Percentiles rank a stretch among this genome's conserved stretches.
Conservation (phyloP, 92 coral and sea anemone species). For the Epizoanthus stellaris region DNA sequence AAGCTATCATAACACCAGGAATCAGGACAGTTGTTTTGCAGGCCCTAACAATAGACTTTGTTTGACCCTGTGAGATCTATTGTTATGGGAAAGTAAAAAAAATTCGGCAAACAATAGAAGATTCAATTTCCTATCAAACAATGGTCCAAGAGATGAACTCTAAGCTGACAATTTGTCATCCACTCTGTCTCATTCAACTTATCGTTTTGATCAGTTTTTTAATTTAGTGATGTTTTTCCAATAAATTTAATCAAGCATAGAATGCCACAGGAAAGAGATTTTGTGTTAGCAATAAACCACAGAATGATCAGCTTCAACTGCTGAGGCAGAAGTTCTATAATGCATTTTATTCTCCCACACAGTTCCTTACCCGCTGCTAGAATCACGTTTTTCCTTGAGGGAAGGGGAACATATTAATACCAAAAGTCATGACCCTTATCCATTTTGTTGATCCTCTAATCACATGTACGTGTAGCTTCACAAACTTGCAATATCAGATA, state of each 20-base stretch:
- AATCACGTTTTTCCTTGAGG: background rate
- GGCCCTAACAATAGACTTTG: slow-evolving; percentile 21
- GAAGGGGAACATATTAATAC: background rate
- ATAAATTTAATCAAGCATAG: background rate
- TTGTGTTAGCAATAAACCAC: background rate
- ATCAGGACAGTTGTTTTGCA: background rate
- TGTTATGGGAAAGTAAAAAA: slow-evolving; percentile 1
- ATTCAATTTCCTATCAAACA: background rate
- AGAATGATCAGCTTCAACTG: background rate
- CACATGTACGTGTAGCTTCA: slow-evolving; percentile 15
- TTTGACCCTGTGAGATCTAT: slow-evolving; percentile 23
- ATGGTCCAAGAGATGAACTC: no score
- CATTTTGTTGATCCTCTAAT: background rate
- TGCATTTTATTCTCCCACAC: background rate
- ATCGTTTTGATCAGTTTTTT: background rate
- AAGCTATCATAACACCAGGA: slow-evolving; percentile 5
- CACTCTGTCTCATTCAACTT: background rate
- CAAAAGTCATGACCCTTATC: slow-evolving; percentile 29
- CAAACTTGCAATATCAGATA: slow-evolving; percentile 24
- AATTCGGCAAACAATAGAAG: background rate
- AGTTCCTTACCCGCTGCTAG: background rate
- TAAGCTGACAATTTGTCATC: background rate
- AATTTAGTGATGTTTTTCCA: background rate
- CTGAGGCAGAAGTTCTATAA: background rate
- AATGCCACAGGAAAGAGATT: background rate